Evolutionary conservation across 2,113 vertebrate genomes (phyloP), one percentile per base, ranked within the genome.

Genomic region (Ondatra zibethicus): DNA sequence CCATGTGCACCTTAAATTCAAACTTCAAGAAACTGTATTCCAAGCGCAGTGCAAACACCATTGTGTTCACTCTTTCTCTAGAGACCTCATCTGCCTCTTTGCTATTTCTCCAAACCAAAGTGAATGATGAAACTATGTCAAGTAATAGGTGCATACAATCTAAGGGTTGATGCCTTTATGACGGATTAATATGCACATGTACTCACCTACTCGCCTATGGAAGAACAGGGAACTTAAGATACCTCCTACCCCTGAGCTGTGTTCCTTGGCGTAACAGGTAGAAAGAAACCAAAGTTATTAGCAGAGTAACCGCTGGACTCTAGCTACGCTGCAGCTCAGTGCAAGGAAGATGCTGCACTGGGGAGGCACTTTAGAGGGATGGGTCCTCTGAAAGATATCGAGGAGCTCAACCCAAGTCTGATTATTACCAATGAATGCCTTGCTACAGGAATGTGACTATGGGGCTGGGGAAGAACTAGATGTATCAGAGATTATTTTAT

Each of bases 21-120:
- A 58, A 92, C 78, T 91, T 92, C 77, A 65, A 92, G 72, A 93
- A 70, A 16, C n/a, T n/a, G 8, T n/a, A 78, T 55, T 47, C 39
- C 77, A 73, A 92, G 75, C 19, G 52, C 87, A 36, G 58, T 89
- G 29, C 0, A 31, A 66, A 92, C 80, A 2, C 31, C 75, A 21
- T n/a, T 23, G 19, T 16, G 6, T 47, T 76, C 65, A 6, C 19
- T 84, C 88, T 89, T 70, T 52, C 23, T 61, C 86, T 78, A 76
- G 58, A 33, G 47, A 55, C 42, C 3, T 91, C 12, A 50, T 58
- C 11, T 33, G 68, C 17, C 16, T 81, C 17, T 52, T 50, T 65
- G 7, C 23, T 78, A 36, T 3, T 52, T 31, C 61, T 25, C 27
- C 50, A 86, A 76, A 89, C 11, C 70, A 2, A 11, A 81, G 17